phyloP scores from a whole-genome alignment of 30 jellyfish, hydroid and myxozoan species.

The Haliclystus octoradiatus region DNA sequence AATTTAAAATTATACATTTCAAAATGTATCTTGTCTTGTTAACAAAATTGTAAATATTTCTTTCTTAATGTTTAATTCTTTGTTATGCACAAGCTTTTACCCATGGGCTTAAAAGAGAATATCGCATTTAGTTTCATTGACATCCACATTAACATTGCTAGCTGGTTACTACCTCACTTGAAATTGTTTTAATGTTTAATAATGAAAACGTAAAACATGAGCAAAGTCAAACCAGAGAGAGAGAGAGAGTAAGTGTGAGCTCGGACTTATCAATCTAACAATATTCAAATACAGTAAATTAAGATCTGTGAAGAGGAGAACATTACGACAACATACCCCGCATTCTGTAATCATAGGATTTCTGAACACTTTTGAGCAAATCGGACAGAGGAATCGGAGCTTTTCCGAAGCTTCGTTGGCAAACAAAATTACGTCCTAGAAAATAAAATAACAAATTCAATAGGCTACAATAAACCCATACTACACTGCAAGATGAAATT shows the following conservation, averaged over 20 bases:
- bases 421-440: slow-evolving; percentile 51
- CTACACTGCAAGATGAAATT: too few species aligned
- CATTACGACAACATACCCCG: slow-evolving; percentile 43
- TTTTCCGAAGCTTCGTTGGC: slow-evolving; percentile 70
- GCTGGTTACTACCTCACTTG: background rate
- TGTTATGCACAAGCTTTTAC: too few species aligned
- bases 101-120: too few species aligned
- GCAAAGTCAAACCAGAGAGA: background rate
- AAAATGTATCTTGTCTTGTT: too few species aligned
- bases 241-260: background rate
- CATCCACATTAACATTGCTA: too few species aligned
- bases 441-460: background rate
- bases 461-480: too few species aligned
- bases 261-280: background rate
- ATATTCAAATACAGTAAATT: background rate
- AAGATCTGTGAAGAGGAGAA: background rate
- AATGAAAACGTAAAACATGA: background rate
- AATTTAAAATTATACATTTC: too few species aligned
- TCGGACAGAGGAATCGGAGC: slow-evolving; percentile 60
- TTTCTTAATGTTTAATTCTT: too few species aligned
- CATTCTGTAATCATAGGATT: slow-evolving; percentile 82
- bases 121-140: too few species aligned
- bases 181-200: too few species aligned
- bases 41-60: too few species aligned
- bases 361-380: slow-evolving; percentile 66